Conservation (phyloP, 2,888 invertebrate species). For the Cenopis cana region DNA sequence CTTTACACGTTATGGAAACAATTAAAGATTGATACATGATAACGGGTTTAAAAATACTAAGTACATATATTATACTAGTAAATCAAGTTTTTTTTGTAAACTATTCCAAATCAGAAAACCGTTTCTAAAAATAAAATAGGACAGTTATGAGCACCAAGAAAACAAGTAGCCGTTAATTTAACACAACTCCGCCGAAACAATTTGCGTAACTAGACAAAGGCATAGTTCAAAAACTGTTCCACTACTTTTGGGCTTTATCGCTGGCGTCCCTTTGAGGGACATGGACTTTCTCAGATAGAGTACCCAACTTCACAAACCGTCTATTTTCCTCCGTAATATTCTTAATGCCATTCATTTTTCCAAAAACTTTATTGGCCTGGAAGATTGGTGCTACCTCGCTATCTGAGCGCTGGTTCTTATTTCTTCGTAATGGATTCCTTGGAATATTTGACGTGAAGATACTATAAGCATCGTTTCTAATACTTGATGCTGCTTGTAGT, state of each 20-base stretch:
- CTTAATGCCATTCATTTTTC: conserved; percentile 58
- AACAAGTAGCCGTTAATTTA: conserved; percentile 10
- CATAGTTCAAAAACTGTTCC: conserved; percentile 41
- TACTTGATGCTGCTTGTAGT: conserved; percentile 66
- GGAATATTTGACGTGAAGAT: conserved; percentile 51
- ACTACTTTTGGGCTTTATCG: conserved; percentile 53
- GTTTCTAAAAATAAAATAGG: neutral
- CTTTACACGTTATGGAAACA: too few species aligned
- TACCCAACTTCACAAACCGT: conserved; percentile 69
- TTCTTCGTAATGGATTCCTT: conserved; percentile 55
- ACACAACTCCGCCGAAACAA: conserved; percentile 11
- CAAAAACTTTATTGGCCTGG: conserved; percentile 59
- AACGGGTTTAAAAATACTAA: too few species aligned
- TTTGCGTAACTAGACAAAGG: conserved; percentile 27
- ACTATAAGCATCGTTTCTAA: conserved; percentile 52
- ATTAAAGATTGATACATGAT: too few species aligned
- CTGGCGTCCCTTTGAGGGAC: conserved; percentile 72
- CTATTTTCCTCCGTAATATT: conserved; percentile 62
- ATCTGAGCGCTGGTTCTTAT: conserved; percentile 56
- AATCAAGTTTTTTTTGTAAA: too few species aligned
- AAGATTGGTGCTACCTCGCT: conserved; percentile 60
- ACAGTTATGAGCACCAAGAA: neutral
- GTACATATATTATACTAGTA: too few species aligned
- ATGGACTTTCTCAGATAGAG: conserved; percentile 72
- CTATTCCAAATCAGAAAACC: too few species aligned